These are phyloP conservation scores for Diarsia mendica DNA, from an alignment of 2,888 invertebrate genomes.

Conservation along the genomic window DNA sequence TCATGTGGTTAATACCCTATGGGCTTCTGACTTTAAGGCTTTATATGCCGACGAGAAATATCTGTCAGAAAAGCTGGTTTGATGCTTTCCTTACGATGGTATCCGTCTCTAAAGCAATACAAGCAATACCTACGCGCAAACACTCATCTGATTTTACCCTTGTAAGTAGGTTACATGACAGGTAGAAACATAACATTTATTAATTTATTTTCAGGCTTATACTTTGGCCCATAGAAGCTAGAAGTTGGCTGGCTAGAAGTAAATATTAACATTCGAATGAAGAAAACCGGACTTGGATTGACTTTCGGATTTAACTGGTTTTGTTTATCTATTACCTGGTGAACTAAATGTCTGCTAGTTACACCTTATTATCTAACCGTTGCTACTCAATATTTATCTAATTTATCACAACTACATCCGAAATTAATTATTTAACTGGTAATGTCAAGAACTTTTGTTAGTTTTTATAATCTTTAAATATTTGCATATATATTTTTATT, in stretches of 20 bases:
- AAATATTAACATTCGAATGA: not conserved
- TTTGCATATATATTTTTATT: slow-evolving; percentile 25
- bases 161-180: not conserved
- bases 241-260: not conserved
- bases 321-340: not conserved
- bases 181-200: no score
- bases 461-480: slow-evolving; percentile 29
- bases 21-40: no score
- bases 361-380: not conserved
- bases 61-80: no score
- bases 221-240: not conserved
- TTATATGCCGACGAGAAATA: no score
- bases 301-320: not conserved
- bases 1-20: no score
- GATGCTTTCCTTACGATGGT: no score
- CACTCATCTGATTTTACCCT: not conserved
- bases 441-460: slow-evolving; percentile 24
- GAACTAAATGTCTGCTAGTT: not conserved
- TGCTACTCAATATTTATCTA: slow-evolving; percentile 8
- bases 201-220: no score
- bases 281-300: not conserved
- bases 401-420: slow-evolving; percentile 18
- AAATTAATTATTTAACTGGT: slow-evolving; percentile 15
- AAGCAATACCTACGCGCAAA: no score
- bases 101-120: no score